A percentile compares a stretch with the other conserved stretches of the same genome.
phyloP scores from a whole-genome alignment of 2,113 vertebrate genomes.

The Xenus cinereus region DNA sequence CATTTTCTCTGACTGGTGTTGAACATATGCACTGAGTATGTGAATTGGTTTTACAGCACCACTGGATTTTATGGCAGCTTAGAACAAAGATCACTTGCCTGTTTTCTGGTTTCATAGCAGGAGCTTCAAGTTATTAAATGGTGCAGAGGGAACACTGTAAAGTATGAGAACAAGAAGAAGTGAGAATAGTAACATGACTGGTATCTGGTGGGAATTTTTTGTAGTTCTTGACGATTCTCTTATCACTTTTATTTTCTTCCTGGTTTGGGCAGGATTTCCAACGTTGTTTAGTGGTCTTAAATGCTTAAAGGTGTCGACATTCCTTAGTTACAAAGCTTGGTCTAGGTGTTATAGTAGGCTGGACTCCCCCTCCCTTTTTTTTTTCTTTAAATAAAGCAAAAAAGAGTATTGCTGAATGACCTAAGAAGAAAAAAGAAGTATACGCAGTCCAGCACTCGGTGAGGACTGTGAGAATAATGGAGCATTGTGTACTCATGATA shows the following conservation, averaged over 20 bases:
- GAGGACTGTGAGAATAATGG: not conserved
- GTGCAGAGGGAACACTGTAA: not conserved
- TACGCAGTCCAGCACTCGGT: not conserved
- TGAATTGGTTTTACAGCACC: not conserved
- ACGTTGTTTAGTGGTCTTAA: not conserved
- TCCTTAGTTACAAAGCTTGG: not conserved
- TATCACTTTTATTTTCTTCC: not conserved
- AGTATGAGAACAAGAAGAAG: not conserved
- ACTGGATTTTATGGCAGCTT: not conserved
- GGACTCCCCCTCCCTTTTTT: not conserved
- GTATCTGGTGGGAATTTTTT: not conserved
- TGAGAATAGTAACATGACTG: not conserved
- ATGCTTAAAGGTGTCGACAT: not conserved
- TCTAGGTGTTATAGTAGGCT: not conserved
- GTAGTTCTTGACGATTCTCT: not conserved
- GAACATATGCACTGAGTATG: not conserved
- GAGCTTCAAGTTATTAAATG: not conserved
- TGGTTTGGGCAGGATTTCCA: not conserved
- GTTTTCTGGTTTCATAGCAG: constrained; percentile 1
- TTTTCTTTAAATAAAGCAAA: not conserved
- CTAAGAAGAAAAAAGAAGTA: not conserved
- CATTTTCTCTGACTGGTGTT: not conserved
- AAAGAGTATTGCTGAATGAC: not conserved
- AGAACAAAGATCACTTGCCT: not conserved
- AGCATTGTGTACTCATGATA: not conserved